These are phyloP conservation scores for Echiichthys vipera DNA, from an alignment of 2,797 vertebrate genomes.

Conservation along the genomic window DNA sequence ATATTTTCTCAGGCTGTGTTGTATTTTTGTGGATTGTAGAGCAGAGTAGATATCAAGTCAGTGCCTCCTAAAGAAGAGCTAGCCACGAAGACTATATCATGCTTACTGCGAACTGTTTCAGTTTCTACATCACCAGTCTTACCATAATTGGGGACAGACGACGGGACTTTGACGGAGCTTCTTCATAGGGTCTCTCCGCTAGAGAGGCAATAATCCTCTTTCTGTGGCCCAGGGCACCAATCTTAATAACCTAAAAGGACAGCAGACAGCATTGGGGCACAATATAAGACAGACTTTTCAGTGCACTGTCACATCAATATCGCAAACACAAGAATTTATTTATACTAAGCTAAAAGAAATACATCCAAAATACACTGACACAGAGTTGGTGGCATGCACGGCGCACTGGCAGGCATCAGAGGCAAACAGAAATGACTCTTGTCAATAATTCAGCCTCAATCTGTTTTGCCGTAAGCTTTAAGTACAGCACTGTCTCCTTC, in stretches of 20 bases:
- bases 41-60: neutral
- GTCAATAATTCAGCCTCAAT: constrained; percentile 84
- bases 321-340: constrained; percentile 37
- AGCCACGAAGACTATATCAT: neutral
- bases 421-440: constrained; percentile 76
- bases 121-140: constrained; percentile 34
- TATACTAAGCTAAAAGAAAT: constrained; percentile 59
- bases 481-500: constrained; percentile 70
- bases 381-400: constrained; percentile 73
- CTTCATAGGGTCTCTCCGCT: constrained; percentile 95
- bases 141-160: constrained; percentile 96
- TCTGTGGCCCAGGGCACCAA: constrained; percentile 94
- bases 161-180: constrained; percentile 94
- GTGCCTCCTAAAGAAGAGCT: neutral
- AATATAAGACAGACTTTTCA: constrained; percentile 29
- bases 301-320: constrained; percentile 35
- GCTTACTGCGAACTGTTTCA: neutral
- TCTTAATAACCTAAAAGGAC: constrained; percentile 93
- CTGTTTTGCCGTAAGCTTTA: constrained; percentile 79
- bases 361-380: constrained; percentile 62
- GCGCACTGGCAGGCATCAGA: constrained; percentile 65
- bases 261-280: constrained; percentile 25
- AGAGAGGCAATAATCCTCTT: constrained; percentile 97
- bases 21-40: constrained; percentile 7
- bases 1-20: neutral